Conservation (phyloP, 2,113 vertebrate species). For the Orthonyx spaldingii region DNA sequence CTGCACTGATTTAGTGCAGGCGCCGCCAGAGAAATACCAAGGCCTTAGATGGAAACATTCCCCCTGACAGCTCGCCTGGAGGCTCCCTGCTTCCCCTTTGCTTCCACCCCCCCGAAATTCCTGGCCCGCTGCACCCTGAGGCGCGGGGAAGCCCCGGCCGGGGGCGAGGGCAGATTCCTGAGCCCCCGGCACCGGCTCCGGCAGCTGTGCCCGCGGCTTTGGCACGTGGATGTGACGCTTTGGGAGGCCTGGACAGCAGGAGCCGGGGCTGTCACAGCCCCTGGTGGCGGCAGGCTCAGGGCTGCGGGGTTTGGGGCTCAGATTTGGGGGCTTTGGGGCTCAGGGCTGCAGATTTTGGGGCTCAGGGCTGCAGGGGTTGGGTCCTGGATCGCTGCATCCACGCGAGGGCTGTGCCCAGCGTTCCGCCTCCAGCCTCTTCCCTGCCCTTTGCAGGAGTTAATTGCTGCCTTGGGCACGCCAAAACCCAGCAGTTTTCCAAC, state of each 20-base stretch:
- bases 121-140: neutral
- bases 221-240: rapidly evolving
- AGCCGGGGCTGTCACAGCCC: neutral
- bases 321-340: neutral
- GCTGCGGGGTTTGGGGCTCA: neutral
- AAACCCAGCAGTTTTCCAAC: neutral
- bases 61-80: conserved; percentile 49
- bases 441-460: neutral
- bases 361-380: neutral
- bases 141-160: neutral
- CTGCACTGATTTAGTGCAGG: conserved; percentile 70
- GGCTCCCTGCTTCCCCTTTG: neutral
- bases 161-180: neutral
- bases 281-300: neutral
- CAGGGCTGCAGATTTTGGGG: neutral
- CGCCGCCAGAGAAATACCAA: conserved; percentile 70
- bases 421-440: neutral
- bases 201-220: neutral
- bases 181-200: neutral
- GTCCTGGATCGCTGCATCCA: rapidly evolving
- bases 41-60: conserved; percentile 82
- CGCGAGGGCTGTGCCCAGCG: rapidly evolving
- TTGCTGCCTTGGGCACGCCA: conserved; percentile 12
- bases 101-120: neutral
- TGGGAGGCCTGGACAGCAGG: neutral